Evolutionary conservation across 2,113 vertebrate species (phyloP), one percentile per base, ranked within the genome.

Genomic region (Notothenia coriiceps): DNA sequence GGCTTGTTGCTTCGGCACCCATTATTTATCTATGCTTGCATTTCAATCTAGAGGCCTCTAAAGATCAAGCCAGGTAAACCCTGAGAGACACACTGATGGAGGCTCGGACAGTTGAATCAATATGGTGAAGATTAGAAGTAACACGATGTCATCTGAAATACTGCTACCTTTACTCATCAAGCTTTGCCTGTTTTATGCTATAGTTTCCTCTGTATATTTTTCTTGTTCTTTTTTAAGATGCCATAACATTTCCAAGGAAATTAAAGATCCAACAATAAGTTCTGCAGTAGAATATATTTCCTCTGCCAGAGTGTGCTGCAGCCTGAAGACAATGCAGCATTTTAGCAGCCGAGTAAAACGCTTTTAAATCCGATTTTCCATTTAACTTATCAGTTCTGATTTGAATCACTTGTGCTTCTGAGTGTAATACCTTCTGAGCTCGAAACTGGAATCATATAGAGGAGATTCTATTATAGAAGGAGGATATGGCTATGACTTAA

Each of bases 21-120:
- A 25, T 80, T 86, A 81, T 79, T 86, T 86, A 87, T 72, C 66
- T 35, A 13, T 59, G 68, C 76, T 67, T 72, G 62, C 35, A 35
- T 76, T 83, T 94, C 77, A 88, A 61, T 84, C 47, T 56, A 22
- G 0, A n/a, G 63, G 46, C 11, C 74, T 60, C 73, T 56, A 3
- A 69, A 83, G 83, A 77, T 52, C 47, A 10, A 51, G 20, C 50
- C 71, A 88, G 80, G 91, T 83, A 88, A 86, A 72, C 46, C 35
- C 33, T 44, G 74, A 80, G 65, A 74, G 82, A 86, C 74, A 43
- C 50, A n/a, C 46, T 52, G 70, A 69, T 59, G 55, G 74, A 74
- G 69, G 64, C 46, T 65, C 35, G 49, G 89, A 84, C 85, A 67
- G 74, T 57, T 87, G 70, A 85, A 91, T 94, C 89, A 83, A 91